Percentiles rank a stretch among this genome's conserved stretches.
These are phyloP conservation scores for Gallinago jamesoni DNA, from an alignment of 2,113 vertebrate genomes.

Conservation along the genomic window DNA sequence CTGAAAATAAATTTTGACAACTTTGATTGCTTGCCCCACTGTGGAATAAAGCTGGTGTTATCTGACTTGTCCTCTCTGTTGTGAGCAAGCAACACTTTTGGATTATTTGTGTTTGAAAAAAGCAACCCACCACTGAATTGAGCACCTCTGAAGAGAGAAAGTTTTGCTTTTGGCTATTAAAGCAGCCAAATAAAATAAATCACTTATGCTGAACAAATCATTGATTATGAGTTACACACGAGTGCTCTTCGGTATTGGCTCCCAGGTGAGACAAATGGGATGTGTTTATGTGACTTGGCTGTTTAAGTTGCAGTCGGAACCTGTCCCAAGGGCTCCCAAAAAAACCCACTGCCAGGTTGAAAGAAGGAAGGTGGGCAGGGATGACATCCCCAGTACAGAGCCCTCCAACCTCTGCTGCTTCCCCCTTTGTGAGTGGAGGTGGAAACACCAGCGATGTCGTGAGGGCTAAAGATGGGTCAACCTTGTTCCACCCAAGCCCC, in stretches of 20 bases:
- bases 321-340: neutral
- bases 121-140: neutral
- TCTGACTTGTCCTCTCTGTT: neutral
- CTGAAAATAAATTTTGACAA: neutral
- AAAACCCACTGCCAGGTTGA: neutral
- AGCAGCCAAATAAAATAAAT: constrained; percentile 5
- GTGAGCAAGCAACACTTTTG: neutral
- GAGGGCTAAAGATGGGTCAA: neutral
- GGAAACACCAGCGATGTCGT: rapidly evolving
- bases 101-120: neutral
- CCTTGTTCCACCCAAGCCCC: rapidly evolving
- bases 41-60: rapidly evolving
- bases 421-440: neutral
- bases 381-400: neutral
- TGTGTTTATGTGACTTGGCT: neutral
- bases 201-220: constrained; percentile 30
- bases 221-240: neutral
- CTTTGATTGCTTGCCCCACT: neutral
- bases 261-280: neutral
- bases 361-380: neutral
- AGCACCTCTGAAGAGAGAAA: neutral
- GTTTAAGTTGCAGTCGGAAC: neutral
- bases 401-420: neutral
- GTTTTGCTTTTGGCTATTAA: constrained; percentile 3
- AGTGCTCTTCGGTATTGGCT: neutral